A percentile compares a stretch with the other conserved stretches of the same genome.
phyloP scores from a whole-genome alignment of 2,113 vertebrate species.

The Elanus axillaris region DNA sequence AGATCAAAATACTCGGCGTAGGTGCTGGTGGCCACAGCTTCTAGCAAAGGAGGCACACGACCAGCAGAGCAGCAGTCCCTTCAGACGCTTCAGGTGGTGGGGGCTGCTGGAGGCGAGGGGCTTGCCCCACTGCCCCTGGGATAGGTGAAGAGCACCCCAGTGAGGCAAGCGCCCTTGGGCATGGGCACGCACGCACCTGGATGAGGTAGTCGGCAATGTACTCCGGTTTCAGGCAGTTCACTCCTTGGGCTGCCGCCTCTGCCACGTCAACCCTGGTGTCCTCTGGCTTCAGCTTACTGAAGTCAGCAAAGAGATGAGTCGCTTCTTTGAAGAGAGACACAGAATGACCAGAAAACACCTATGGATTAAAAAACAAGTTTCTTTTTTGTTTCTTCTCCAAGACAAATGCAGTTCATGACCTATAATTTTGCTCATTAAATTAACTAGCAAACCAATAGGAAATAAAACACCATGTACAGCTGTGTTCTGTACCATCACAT shows the following conservation, averaged over 20 bases:
- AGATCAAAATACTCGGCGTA: rapidly evolving
- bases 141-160: not conserved
- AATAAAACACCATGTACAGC: not conserved
- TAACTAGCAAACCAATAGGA: not conserved
- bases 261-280: slow-evolving; percentile 78
- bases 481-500: not conserved
- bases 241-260: slow-evolving; percentile 80
- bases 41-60: not conserved
- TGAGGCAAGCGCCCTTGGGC: rapidly evolving
- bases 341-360: slow-evolving; percentile 87
- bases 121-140: not conserved
- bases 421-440: not conserved
- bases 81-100: not conserved
- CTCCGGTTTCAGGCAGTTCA: slow-evolving; percentile 88
- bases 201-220: slow-evolving; percentile 97
- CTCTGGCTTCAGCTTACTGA: slow-evolving; percentile 83
- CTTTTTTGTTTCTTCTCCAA: not conserved
- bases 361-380: not conserved
- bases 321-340: slow-evolving; percentile 79
- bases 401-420: not conserved
- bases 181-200: slow-evolving; percentile 75
- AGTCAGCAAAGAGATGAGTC: slow-evolving; percentile 92
- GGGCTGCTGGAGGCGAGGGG: not conserved
- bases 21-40: not conserved
- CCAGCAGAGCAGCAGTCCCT: not conserved